Conservation (phyloP, 2,888 invertebrate species). For the Coleophora flavipennella region DNA sequence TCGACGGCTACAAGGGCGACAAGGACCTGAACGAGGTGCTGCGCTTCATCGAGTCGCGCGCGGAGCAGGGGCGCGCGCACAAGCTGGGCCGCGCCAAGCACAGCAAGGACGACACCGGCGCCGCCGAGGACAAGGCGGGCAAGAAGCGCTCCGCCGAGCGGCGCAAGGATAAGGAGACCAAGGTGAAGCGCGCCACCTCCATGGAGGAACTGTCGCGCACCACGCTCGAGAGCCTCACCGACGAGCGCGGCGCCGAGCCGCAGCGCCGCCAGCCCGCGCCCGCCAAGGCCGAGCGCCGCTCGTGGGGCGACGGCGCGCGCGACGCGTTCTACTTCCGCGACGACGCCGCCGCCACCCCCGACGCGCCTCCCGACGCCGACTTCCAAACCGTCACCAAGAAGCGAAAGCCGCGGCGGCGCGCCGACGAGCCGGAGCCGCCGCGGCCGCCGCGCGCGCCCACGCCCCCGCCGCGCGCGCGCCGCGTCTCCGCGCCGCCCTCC, state of each 20-base stretch:
- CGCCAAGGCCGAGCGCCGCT: conserved; percentile 69
- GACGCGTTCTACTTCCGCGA: conserved; percentile 42
- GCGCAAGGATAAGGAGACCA: conserved; percentile 51
- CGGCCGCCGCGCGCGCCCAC: conserved; percentile 18
- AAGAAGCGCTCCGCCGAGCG: conserved; percentile 68
- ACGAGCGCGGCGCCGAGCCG: conserved; percentile 33
- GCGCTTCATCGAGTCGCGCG: conserved; percentile 82
- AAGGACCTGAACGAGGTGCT: conserved; percentile 84
- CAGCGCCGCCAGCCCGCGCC: conserved; percentile 26
- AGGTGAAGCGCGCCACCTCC: conserved; percentile 81
- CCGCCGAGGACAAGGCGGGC: conserved; percentile 48
- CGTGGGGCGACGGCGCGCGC: conserved; percentile 79
- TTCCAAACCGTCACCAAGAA: conserved; percentile 89
- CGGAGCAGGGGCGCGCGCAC: conserved; percentile 43
- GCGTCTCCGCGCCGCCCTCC: conserved; percentile 79
- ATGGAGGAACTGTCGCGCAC: conserved; percentile 86
- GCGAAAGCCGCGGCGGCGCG: conserved; percentile 82
- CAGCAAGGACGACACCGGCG: conserved; percentile 54
- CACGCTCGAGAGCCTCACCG: conserved; percentile 80
- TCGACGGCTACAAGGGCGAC: conserved; percentile 85
- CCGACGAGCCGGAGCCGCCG: conserved; percentile 46
- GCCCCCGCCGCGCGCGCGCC: conserved; percentile 71
- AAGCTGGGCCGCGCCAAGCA: conserved; percentile 51
- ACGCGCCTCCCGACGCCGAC: conserved; percentile 57
- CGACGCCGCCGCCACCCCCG: conserved; percentile 15